These are phyloP conservation scores for Centruroides vittatus DNA, from an alignment of 1,140 invertebrate species.

Conservation along the genomic window DNA sequence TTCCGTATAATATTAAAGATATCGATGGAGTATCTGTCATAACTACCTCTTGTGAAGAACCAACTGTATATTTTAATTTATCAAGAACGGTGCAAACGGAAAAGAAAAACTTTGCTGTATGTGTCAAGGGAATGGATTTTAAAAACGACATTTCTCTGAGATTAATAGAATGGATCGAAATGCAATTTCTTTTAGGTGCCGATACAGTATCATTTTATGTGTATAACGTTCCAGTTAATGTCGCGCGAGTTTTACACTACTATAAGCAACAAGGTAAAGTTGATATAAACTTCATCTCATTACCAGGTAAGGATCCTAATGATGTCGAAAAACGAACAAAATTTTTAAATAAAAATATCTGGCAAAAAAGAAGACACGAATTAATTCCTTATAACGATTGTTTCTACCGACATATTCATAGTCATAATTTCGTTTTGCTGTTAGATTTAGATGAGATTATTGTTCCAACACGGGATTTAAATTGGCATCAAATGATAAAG, in stretches of 20 bases:
- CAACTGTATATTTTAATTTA: not conserved
- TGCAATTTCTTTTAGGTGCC: constrained; percentile 46
- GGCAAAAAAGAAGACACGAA: constrained; percentile 53
- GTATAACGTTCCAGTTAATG: constrained; percentile 39
- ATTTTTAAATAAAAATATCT: constrained; percentile 37
- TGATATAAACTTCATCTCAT: constrained; percentile 37
- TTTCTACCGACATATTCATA: constrained; percentile 43
- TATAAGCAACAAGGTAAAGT: constrained; percentile 38
- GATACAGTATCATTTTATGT: constrained; percentile 47
- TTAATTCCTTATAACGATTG: constrained; percentile 58
- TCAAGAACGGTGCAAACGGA: not conserved
- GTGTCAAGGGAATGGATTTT: constrained; percentile 54
- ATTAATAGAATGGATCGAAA: constrained; percentile 52
- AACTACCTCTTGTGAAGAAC: not conserved
- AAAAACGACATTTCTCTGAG: constrained; percentile 41
- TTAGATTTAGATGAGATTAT: constrained; percentile 56
- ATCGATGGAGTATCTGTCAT: constrained; percentile 3
- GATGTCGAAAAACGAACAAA: constrained; percentile 22
- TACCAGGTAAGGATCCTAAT: constrained; percentile 36
- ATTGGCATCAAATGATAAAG: constrained; percentile 38
- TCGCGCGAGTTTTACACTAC: constrained; percentile 36
- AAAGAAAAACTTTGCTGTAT: constrained; percentile 41
- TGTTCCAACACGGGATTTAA: constrained; percentile 40
- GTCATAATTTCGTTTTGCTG: constrained; percentile 46
- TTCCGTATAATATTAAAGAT: not conserved